A percentile compares a stretch with the other conserved stretches of the same genome.
Conservation (phyloP, 2,113 vertebrate species). For the Lipophrys pholis region DNA sequence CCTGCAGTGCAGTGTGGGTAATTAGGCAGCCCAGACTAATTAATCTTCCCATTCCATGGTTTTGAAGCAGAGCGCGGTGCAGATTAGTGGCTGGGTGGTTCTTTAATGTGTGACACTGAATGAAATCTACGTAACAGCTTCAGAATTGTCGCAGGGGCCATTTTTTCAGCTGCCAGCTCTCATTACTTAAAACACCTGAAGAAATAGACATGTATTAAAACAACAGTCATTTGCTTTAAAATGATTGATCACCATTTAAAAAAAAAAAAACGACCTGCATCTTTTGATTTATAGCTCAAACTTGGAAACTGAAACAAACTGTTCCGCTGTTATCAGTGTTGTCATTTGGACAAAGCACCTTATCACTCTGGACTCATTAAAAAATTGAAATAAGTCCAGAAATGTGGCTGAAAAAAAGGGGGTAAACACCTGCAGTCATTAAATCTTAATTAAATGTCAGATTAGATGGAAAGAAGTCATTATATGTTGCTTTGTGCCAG, state of each 20-base stretch:
- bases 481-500: not conserved
- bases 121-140: conserved; percentile 1
- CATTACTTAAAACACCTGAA: conserved; percentile 19
- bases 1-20: conserved; percentile 57
- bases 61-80: not conserved
- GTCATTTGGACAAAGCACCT: not conserved
- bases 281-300: not conserved
- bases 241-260: not conserved
- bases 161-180: conserved; percentile 15
- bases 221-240: not conserved
- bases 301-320: not conserved
- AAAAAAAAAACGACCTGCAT: no score
- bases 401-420: no score
- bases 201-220: no score
- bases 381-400: not conserved
- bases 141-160: not conserved
- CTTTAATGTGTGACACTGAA: conserved; percentile 21
- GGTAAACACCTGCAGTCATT: conserved; percentile 9
- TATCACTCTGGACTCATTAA: not conserved
- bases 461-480: not conserved
- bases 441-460: conserved; percentile 1
- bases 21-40: conserved; percentile 59
- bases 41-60: conserved; percentile 37
- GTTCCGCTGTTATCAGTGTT: not conserved
- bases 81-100: conserved; percentile 37